phyloP scores from a whole-genome alignment of 1,140 invertebrate species.

The Drosophila ananassae region DNA sequence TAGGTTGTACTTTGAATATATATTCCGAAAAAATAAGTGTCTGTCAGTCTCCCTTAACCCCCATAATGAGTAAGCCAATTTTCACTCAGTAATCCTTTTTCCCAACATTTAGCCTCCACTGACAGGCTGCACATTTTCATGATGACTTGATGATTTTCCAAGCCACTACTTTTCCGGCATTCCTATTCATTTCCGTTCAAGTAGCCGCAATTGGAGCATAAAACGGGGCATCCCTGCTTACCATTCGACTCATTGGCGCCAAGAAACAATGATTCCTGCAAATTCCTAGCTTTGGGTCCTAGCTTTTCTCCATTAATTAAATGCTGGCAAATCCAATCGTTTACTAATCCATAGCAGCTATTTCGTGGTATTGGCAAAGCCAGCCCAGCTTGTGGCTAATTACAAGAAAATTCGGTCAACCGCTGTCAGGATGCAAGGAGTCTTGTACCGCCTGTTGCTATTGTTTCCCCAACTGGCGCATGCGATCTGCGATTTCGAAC shows the following conservation, averaged over 20 bases:
- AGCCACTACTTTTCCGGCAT: conserved; percentile 18
- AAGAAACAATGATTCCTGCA: not conserved
- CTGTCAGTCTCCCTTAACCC: not conserved
- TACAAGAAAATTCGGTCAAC: conserved; percentile 22
- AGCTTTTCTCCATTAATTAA: conserved; percentile 28
- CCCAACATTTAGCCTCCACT: conserved; percentile 1
- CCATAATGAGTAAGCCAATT: not conserved
- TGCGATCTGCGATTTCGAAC: conserved; percentile 17
- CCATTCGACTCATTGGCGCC: conserved; percentile 25
- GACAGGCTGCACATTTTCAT: conserved; percentile 7
- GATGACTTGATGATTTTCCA: conserved; percentile 57
- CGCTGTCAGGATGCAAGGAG: conserved; percentile 14
- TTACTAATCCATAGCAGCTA: conserved; percentile 16
- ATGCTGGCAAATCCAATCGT: conserved; percentile 34
- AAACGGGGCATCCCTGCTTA: conserved; percentile 16
- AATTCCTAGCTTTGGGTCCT: not conserved
- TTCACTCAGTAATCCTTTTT: not conserved
- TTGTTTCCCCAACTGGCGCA: conserved; percentile 33
- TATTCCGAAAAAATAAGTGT: not conserved
- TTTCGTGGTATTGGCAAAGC: conserved; percentile 33
- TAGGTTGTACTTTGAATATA: too few species aligned
- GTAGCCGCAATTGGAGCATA: conserved; percentile 36
- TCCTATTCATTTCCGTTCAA: conserved; percentile 19
- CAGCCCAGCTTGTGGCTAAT: conserved; percentile 27
- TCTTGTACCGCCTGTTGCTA: conserved; percentile 42